Base-by-base conservation (phyloP, 2,113 vertebrate species). In the Sturnus vulgaris region DNA sequence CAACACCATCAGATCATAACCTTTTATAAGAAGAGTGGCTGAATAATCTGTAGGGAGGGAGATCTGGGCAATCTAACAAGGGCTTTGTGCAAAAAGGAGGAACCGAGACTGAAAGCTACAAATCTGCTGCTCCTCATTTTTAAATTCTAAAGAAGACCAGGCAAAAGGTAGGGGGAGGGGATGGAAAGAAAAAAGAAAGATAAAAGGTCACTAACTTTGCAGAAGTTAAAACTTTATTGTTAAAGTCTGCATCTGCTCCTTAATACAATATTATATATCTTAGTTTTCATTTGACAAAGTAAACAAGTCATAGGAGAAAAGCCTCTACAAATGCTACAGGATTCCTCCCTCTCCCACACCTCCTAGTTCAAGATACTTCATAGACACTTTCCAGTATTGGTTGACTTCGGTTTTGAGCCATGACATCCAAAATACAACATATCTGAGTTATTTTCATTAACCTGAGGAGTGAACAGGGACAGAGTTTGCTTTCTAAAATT, bases 1-100 rank as follows among this genome's bases (percentile, higher is more conserved):
- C 88, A 88, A 96, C 95, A 87, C 81, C 92, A 56, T 87, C 52
- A 91, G 75, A 82, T 86, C 80, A 94, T 91, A 97, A 96, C 92
- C 76, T 95, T 80, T 90, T 76, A 25, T 20, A 22, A 71, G 81
- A 73, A 78, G 9, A 86, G 53, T 33, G n/a, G 40, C 55, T 79
- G 25, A 95, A 90, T n/a, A 63, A 75, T 93, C 55, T 64, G 72
- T 7, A 46, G 18, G 61, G 86, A 83, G 25, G 12, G 50, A 94
- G 50, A 71, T 14, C 22, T 18, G 44, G 56, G 63, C 33, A 82
- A 70, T 60, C 30, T 60, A 64, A 15, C n/a, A 33, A n/a, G 21
- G 28, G 22, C 47, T 66, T 42, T 86, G 35, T 35, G 75, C 75
- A 87, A 56, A 83, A 96, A 96, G 61, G 35, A 93, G 75, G 95